A percentile compares a stretch with the other conserved stretches of the same genome.
Evolutionary conservation across 2,113 vertebrate genomes (phyloP).

Genomic region (Apteryx mantelli): DNA sequence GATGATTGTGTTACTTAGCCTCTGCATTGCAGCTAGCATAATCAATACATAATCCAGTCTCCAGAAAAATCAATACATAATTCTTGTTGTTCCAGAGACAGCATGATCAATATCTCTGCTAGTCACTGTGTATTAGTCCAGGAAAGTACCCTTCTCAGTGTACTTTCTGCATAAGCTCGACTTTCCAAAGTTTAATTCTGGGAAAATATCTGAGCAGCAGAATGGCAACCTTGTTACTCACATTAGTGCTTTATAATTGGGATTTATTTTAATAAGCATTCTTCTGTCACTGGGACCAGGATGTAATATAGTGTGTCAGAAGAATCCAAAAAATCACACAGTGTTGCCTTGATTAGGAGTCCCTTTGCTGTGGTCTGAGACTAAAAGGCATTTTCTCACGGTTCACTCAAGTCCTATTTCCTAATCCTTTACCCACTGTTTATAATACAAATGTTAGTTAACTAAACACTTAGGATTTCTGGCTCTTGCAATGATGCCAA

Average conservation of each 20-base stretch:
- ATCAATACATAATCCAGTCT: conserved; percentile 57
- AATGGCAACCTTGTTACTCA: background rate
- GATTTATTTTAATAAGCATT: conserved; percentile 37
- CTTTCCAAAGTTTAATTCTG: conserved; percentile 21
- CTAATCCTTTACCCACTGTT: conserved; percentile 62
- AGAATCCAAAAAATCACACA: conserved; percentile 38
- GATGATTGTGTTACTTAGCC: conserved; percentile 49
- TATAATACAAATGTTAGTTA: conserved; percentile 66
- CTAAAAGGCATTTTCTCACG: conserved; percentile 64
- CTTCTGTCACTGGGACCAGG: background rate
- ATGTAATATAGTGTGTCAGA: background rate
- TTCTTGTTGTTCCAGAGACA: conserved; percentile 51
- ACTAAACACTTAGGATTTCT: conserved; percentile 59
- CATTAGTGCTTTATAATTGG: conserved; percentile 42
- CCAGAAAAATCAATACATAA: conserved; percentile 62
- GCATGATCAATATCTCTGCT: conserved; percentile 24
- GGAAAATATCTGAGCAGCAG: background rate
- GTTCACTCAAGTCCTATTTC: conserved; percentile 23
- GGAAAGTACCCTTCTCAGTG: conserved; percentile 20
- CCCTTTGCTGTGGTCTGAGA: conserved; percentile 55
- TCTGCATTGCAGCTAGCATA: conserved; percentile 30
- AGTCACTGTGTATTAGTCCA: conserved; percentile 36
- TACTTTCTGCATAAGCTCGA: conserved; percentile 17
- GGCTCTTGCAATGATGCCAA: conserved; percentile 22
- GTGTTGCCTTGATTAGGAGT: conserved; percentile 21